These are phyloP conservation scores for Catocala fraxini DNA, from an alignment of 2,888 invertebrate species.

Conservation along the genomic window DNA sequence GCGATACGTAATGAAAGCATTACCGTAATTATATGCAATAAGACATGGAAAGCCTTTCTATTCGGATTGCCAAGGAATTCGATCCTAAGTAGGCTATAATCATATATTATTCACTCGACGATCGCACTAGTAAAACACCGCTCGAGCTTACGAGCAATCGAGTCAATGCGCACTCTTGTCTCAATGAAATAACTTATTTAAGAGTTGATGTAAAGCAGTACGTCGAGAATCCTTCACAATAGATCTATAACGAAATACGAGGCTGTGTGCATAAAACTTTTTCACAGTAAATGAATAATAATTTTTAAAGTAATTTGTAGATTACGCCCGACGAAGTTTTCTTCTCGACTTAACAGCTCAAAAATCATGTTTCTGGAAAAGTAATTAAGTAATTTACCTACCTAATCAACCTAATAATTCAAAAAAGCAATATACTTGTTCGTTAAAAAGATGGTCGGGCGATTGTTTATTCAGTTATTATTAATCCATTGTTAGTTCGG, in stretches of 20 bases:
- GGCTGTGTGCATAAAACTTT: too few species aligned
- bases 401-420: neutral
- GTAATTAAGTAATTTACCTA: conserved; percentile 6
- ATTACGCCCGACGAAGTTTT: neutral
- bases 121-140: conserved; percentile 16
- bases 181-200: neutral
- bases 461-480: too few species aligned
- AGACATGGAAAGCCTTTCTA: conserved; percentile 75
- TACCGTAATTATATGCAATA: conserved; percentile 66
- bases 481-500: too few species aligned
- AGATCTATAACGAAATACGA: neutral
- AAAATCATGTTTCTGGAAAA: conserved; percentile 12
- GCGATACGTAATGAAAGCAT: conserved; percentile 29
- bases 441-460: too few species aligned
- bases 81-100: conserved; percentile 56
- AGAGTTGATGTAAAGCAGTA: neutral
- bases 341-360: conserved; percentile 1
- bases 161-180: neutral
- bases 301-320: neutral
- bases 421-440: too few species aligned
- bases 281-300: neutral
- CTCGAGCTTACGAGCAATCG: conserved; percentile 15
- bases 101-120: conserved; percentile 67
- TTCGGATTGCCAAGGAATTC: conserved; percentile 63
- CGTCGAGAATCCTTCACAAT: neutral